phyloP scores from a whole-genome alignment of 92 coral and sea anemone genomes.

The Epizoanthus stellaris region DNA sequence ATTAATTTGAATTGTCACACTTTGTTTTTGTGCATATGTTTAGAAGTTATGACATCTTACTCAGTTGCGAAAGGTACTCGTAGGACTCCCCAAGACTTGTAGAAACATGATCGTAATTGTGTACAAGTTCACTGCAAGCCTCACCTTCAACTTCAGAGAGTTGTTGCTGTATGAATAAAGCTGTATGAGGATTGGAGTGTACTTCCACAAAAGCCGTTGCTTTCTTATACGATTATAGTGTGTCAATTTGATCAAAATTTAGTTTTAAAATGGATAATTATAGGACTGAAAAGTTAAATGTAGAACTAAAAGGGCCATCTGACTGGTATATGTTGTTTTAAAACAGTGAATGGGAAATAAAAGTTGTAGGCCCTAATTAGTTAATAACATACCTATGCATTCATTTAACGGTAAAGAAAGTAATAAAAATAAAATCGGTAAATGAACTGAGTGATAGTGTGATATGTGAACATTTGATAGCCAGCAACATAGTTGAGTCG shows the following conservation, averaged over 20 bases:
- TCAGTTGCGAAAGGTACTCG: no score
- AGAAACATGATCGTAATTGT: no score
- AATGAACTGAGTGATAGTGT: no score
- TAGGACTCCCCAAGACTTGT: no score
- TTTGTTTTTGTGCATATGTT: no score
- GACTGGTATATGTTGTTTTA: not conserved
- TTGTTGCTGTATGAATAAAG: not conserved
- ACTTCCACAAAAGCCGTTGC: not conserved
- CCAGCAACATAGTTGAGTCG: no score
- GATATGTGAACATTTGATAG: no score
- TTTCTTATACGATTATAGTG: not conserved
- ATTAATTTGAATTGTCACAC: no score
- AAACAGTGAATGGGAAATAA: not conserved
- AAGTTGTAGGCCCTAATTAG: no score
- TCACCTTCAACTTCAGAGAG: not conserved
- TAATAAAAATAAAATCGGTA: not conserved
- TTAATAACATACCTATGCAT: slow-evolving; percentile 14
- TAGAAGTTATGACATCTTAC: no score
- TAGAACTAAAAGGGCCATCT: not conserved
- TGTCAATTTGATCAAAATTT: not conserved
- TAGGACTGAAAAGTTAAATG: no score
- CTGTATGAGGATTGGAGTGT: not conserved
- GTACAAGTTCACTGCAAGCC: no score
- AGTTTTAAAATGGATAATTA: not conserved
- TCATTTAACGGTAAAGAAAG: not conserved